These are phyloP conservation scores for Symphodus melops DNA, from an alignment of 2,113 vertebrate species.

Conservation along the genomic window DNA sequence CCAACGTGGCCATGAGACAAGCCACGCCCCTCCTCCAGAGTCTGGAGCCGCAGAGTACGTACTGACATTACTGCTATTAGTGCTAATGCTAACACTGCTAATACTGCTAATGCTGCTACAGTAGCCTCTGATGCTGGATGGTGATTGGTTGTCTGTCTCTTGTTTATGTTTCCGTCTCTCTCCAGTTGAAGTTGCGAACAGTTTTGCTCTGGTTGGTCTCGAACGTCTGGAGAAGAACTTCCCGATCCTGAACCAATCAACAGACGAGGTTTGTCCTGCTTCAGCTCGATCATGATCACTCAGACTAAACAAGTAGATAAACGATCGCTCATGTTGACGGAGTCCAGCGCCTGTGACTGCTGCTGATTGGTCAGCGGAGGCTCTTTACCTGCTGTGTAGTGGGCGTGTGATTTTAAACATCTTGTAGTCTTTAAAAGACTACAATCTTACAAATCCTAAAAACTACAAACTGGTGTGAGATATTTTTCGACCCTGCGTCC, in stretches of 20 bases:
- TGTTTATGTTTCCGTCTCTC: background rate
- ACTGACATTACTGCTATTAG: background rate
- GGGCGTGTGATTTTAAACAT: too few relatives aligned
- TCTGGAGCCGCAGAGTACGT: constrained; percentile 80
- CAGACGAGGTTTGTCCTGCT: constrained; percentile 73
- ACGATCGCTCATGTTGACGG: too few relatives aligned
- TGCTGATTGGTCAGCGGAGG: too few relatives aligned
- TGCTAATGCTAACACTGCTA: too few relatives aligned
- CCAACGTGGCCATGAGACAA: constrained; percentile 53
- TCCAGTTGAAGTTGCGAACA: constrained; percentile 76
- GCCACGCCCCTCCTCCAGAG: constrained; percentile 75
- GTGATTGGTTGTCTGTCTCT: background rate
- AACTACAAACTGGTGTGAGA: too few relatives aligned
- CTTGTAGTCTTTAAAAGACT: too few relatives aligned
- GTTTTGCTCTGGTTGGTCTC: constrained; percentile 71
- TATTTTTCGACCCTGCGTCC: too few relatives aligned
- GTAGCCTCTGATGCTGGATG: background rate
- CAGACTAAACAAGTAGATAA: background rate
- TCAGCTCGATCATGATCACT: background rate
- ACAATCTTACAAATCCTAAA: too few relatives aligned
- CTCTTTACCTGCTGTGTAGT: too few relatives aligned
- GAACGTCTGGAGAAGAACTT: constrained; percentile 77
- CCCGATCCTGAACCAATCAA: constrained; percentile 77
- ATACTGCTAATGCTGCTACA: too few relatives aligned
- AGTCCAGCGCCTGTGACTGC: too few relatives aligned